A percentile compares a stretch with the other conserved stretches of the same genome.
Evolutionary conservation across 1,140 invertebrate genomes (phyloP).

Genomic region (Drosophila virilis): DNA sequence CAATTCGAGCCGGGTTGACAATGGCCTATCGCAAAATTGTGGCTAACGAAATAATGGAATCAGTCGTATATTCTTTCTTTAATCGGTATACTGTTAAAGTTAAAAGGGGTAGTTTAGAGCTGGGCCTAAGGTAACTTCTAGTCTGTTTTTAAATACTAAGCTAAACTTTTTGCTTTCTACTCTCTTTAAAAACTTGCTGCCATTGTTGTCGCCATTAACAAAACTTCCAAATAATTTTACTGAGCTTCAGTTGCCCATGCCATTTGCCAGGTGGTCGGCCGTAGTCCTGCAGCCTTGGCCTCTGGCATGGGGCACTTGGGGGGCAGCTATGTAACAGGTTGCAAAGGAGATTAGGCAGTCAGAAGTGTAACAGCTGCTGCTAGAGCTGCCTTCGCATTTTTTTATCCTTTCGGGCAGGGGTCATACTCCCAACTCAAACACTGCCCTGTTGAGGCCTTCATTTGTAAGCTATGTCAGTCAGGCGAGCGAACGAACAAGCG

Average conservation of each 20-base stretch:
- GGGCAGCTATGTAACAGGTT: constrained; percentile 65
- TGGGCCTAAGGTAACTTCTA: too few species aligned
- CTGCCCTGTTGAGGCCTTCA: constrained; percentile 41
- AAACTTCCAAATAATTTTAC: constrained; percentile 76
- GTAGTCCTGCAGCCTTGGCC: constrained; percentile 19
- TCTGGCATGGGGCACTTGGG: constrained; percentile 5
- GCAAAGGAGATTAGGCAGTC: constrained; percentile 74
- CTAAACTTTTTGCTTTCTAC: neutral
- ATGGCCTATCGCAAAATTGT: neutral
- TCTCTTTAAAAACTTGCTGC: constrained; percentile 1
- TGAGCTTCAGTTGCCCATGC: constrained; percentile 61
- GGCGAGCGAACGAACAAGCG: constrained; percentile 30
- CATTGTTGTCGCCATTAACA: constrained; percentile 10
- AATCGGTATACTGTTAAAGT: too few species aligned
- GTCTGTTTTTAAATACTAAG: neutral
- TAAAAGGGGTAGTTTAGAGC: too few species aligned
- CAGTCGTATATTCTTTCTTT: too few species aligned
- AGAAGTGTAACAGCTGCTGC: constrained; percentile 62
- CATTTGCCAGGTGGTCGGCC: constrained; percentile 41
- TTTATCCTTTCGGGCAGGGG: constrained; percentile 60
- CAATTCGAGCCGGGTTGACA: constrained; percentile 31
- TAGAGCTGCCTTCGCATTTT: constrained; percentile 24
- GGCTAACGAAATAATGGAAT: neutral
- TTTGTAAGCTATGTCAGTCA: constrained; percentile 77
- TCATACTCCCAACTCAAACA: neutral